Conservation (phyloP, 2,113 vertebrate species). For the Calcarius ornatus region DNA sequence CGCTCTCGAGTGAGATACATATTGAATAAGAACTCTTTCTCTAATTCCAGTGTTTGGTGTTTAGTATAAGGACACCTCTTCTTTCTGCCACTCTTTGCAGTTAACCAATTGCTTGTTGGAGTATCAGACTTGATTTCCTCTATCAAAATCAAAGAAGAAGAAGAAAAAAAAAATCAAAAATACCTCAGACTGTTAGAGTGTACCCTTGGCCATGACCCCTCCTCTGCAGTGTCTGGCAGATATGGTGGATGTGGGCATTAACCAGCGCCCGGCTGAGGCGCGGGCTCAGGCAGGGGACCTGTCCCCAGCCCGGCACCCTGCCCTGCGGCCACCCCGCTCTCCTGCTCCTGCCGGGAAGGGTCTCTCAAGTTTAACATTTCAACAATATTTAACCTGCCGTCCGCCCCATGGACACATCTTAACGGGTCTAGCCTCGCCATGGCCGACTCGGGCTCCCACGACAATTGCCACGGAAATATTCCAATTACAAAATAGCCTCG, state of each 20-base stretch:
- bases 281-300: neutral
- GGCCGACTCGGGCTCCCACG: neutral
- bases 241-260: conserved; percentile 55
- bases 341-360: neutral
- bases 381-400: conserved; percentile 46
- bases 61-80: conserved; percentile 99
- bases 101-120: conserved; percentile 96
- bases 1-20: conserved; percentile 99
- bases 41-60: conserved; percentile 99
- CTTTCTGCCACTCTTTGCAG: conserved; percentile 97
- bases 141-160: conserved; percentile 81
- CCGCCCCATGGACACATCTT: conserved; percentile 17
- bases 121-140: conserved; percentile 89
- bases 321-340: neutral
- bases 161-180: conserved; percentile 70
- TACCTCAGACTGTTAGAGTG: conserved; percentile 66
- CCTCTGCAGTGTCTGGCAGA: conserved; percentile 59
- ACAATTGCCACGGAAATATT: conserved; percentile 25
- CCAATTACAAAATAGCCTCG: neutral
- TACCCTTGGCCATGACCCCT: conserved; percentile 81
- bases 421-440: neutral
- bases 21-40: conserved; percentile 99
- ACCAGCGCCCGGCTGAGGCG: neutral
- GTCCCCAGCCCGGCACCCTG: neutral
- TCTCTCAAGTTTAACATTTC: conserved; percentile 19